A percentile compares a stretch with the other conserved stretches of the same genome.
phyloP scores from a whole-genome alignment of 2,888 invertebrate species.

The Phyllotreta striolata region DNA sequence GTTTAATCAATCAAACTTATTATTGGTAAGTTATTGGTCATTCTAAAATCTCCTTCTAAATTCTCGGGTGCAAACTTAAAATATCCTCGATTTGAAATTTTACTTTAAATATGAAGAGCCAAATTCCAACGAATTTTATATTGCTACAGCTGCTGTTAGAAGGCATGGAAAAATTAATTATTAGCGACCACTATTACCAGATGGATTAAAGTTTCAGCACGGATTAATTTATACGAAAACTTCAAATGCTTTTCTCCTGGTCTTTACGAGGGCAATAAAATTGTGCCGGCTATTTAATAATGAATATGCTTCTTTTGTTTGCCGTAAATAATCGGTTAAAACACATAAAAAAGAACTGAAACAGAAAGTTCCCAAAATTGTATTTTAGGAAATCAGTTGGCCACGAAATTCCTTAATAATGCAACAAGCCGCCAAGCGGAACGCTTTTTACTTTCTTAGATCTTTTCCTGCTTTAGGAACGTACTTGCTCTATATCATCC shows the following conservation, averaged over 20 bases:
- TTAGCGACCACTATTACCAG: too few relatives aligned
- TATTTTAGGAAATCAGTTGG: conserved; percentile 16
- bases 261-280: conserved; percentile 25
- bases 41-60: too few relatives aligned
- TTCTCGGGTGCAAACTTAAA: too few relatives aligned
- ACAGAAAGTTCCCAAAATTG: background rate
- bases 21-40: too few relatives aligned
- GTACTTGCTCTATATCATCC: background rate
- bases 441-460: conserved; percentile 14
- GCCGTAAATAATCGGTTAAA: conserved; percentile 10
- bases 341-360: conserved; percentile 3
- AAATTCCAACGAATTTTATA: too few relatives aligned
- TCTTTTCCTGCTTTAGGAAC: background rate
- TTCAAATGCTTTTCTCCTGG: background rate
- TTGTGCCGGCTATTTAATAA: conserved; percentile 9
- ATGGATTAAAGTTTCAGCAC: too few relatives aligned
- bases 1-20: too few relatives aligned
- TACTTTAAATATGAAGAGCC: too few relatives aligned
- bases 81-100: too few relatives aligned
- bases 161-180: too few relatives aligned
- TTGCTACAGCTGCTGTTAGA: too few relatives aligned
- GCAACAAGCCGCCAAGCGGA: conserved; percentile 18
- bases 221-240: too few relatives aligned
- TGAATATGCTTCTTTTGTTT: conserved; percentile 5
- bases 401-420: conserved; percentile 20